Evolutionary conservation across 1,140 invertebrate genomes (phyloP).

Genomic region (Oscheius sp.): DNA sequence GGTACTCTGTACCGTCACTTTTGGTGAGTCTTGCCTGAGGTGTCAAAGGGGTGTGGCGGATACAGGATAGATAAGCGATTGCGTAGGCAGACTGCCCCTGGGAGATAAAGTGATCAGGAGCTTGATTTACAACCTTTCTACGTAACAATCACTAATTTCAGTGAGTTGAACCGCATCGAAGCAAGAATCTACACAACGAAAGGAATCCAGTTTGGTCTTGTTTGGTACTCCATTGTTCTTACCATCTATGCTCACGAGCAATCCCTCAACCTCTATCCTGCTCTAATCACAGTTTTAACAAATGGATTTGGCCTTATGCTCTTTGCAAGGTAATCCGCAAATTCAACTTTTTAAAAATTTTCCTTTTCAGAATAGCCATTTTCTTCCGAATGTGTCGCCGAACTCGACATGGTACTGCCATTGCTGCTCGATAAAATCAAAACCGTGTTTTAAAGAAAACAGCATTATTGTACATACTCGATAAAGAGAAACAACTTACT

Average conservation of each 20-base stretch:
- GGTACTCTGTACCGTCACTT: slow-evolving; percentile 35
- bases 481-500: too few species aligned
- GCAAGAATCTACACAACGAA: slow-evolving; percentile 46
- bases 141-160: slow-evolving; percentile 26
- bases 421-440: slow-evolving; percentile 17
- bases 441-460: too few species aligned
- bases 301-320: slow-evolving; percentile 51
- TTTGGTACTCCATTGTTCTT: slow-evolving; percentile 50
- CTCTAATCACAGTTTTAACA: slow-evolving; percentile 42
- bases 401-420: slow-evolving; percentile 21
- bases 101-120: not conserved
- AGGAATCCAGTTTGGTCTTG: slow-evolving; percentile 43
- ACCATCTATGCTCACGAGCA: slow-evolving; percentile 48
- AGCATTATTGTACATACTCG: too few species aligned
- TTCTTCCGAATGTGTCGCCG: slow-evolving; percentile 27
- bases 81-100: not conserved
- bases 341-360: not conserved
- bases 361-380: slow-evolving; percentile 25
- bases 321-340: slow-evolving; percentile 29
- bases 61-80: not conserved
- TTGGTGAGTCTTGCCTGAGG: slow-evolving; percentile 32
- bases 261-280: slow-evolving; percentile 49
- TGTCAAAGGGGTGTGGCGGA: not conserved
- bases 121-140: not conserved
- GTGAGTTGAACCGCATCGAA: slow-evolving; percentile 43